Conservation (phyloP, 2,888 invertebrate species). For the Nysson spinosus region DNA sequence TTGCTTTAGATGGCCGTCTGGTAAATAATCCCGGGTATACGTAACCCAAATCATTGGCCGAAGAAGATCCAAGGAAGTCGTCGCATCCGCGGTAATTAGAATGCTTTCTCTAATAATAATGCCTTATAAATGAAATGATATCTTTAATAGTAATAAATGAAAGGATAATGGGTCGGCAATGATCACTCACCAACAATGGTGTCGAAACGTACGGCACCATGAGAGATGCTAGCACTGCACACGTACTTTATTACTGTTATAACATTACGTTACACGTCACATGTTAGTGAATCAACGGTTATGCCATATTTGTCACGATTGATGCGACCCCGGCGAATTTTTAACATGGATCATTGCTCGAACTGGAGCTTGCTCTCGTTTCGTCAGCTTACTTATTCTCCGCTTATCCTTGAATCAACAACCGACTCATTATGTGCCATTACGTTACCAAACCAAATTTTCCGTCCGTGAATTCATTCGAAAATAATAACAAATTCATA, state of each 20-base stretch:
- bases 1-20: background rate
- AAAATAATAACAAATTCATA: too few species aligned
- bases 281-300: slow-evolving; percentile 33
- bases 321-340: background rate
- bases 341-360: too few species aligned
- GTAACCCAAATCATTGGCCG: slow-evolving; percentile 1
- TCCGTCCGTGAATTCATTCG: too few species aligned
- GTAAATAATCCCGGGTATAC: slow-evolving; percentile 12
- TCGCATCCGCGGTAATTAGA: too few species aligned
- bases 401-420: too few species aligned
- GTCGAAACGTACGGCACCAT: slow-evolving; percentile 26
- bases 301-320: slow-evolving; percentile 8
- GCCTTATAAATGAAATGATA: background rate
- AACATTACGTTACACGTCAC: slow-evolving; percentile 39
- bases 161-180: slow-evolving; percentile 26
- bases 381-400: too few species aligned
- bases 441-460: too few species aligned
- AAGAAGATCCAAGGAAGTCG: too few species aligned
- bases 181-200: slow-evolving; percentile 20
- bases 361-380: too few species aligned
- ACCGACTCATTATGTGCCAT: too few species aligned
- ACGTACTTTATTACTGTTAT: slow-evolving; percentile 45
- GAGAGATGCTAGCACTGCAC: slow-evolving; percentile 15
- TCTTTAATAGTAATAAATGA: slow-evolving; percentile 9
- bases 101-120: too few species aligned